Base-by-base conservation (phyloP, 2,113 vertebrate species). In the Panthera uncia region DNA sequence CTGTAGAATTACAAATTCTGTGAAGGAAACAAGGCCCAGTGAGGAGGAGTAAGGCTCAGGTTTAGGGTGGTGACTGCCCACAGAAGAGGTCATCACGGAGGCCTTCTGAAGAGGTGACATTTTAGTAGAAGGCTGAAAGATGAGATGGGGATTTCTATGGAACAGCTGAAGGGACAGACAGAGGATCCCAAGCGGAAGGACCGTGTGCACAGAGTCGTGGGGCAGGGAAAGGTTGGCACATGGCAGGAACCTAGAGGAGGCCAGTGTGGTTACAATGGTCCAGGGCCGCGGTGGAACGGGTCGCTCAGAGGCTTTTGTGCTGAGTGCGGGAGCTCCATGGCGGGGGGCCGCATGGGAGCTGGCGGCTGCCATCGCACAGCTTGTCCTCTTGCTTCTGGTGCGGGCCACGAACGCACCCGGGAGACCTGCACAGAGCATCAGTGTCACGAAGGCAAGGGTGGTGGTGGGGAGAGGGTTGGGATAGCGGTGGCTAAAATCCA, bases 11-110 rank as follows among this genome's bases (percentile, higher is more conserved):
- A 41, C 4, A 52, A 68, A 16, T 90, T 81, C 50, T 81, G 14
- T 50, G 21, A 91, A 45, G n/a, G 89, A 86, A 82, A 41, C 55
- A 25, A 36, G n/a, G 19, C 63, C 31, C 8, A 7, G 6, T 57
- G 25, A 91, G 68, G 71, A 45, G 36, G n/a, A 74, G 25, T 8
- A 38, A 71, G 74, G 41, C 45, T 69, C 14, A 21, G 68, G 55
- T 73, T 48, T 79, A 52, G 36, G 69, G 19, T 36, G 71, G 33
- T 0, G 6, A 1, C 7, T 0, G 31, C 23, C 10, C 0, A 41
- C 23, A 29, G 38, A 69, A 16, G 50, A 93, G 50, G 45, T 50
- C 71, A 57, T 7, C 3, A 15, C 27, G 69, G 65, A 82, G 48
- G 33, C 5, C 71, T 91, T 83, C 65, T 82, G 33, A 36, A 36